Percentiles rank a stretch among this genome's conserved stretches.
Evolutionary conservation across 2,888 invertebrate genomes (phyloP).

Genomic region (Tanaodytes sp.): DNA sequence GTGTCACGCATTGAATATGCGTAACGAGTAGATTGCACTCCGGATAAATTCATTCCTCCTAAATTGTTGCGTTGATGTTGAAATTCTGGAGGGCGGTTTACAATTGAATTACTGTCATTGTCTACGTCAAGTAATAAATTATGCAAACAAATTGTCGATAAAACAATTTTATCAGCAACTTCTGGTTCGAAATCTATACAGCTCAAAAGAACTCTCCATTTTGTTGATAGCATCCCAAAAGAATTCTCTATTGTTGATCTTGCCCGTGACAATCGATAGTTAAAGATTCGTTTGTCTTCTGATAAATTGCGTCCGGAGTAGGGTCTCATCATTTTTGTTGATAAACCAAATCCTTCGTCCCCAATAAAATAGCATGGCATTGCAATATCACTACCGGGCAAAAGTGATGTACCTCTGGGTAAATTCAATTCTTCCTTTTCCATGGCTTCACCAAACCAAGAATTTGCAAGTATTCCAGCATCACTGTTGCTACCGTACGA

Average conservation of each 20-base stretch:
- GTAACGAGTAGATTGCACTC: too few species aligned
- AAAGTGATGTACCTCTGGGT: neutral
- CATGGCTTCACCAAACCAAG: neutral
- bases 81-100: too few species aligned
- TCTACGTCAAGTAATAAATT: too few species aligned
- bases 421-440: neutral
- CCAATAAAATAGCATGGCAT: neutral
- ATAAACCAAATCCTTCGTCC: neutral
- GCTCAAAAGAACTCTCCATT: constrained; percentile 19
- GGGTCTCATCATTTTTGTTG: neutral
- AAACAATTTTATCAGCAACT: constrained; percentile 11
- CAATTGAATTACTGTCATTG: too few species aligned
- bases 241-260: constrained; percentile 31
- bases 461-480: neutral
- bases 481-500: neutral
- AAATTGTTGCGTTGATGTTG: too few species aligned
- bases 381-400: neutral
- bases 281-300: constrained; percentile 26
- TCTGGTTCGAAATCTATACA: constrained; percentile 8
- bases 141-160: too few species aligned
- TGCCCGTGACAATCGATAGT: constrained; percentile 37
- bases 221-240: constrained; percentile 25
- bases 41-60: too few species aligned
- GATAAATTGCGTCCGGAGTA: neutral
- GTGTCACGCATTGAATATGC: too few species aligned